Evolutionary conservation across 2,113 vertebrate species (phyloP).

Genomic region (Corynorhinus townsendii): DNA sequence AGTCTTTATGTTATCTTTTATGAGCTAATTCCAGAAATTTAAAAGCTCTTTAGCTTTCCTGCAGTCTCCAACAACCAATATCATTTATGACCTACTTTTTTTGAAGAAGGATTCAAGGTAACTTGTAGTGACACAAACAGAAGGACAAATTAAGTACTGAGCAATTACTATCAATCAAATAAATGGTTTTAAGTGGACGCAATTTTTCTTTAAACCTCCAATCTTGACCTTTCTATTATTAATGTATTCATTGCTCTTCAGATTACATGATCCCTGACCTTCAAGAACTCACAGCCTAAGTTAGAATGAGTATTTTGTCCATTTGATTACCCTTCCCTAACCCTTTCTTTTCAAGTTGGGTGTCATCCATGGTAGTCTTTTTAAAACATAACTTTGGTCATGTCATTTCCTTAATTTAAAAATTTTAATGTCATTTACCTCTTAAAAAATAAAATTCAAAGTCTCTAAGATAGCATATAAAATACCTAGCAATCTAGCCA

Average conservation of each 20-base stretch:
- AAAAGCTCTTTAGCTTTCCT: background rate
- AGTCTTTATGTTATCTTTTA: background rate
- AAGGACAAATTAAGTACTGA: background rate
- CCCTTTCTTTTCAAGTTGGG: background rate
- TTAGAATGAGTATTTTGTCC: background rate
- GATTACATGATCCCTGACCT: background rate
- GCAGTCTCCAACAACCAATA: background rate
- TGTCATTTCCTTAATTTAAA: background rate
- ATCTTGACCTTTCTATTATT: background rate
- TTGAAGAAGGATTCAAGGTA: background rate
- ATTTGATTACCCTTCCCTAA: background rate
- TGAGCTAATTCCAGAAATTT: background rate
- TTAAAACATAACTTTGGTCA: background rate
- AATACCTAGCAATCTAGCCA: background rate
- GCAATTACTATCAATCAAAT: conserved; percentile 10
- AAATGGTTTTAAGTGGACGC: background rate
- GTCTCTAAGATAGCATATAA: background rate
- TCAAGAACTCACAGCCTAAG: background rate
- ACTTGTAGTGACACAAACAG: background rate
- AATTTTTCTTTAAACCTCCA: background rate
- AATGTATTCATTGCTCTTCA: background rate
- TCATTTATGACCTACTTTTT: background rate
- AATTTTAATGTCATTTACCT: background rate
- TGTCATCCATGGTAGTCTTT: background rate
- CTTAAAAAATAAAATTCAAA: background rate